Base-by-base conservation (phyloP, 2,113 vertebrate genomes). In the Neofelis nebulosa region DNA sequence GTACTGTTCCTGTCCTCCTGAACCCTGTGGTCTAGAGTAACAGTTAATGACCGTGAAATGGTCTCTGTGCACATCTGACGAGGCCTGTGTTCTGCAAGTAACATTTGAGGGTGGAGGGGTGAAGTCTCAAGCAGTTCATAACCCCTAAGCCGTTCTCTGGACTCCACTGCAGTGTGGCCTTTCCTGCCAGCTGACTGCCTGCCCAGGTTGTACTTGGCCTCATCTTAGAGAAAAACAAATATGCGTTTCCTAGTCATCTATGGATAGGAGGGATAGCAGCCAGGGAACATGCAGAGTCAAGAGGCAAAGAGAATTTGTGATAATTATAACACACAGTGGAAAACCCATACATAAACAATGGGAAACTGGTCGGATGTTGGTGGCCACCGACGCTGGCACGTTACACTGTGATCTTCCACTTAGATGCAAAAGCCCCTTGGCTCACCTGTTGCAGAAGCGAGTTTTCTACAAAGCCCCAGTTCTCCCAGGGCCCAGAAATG, bases 351-450 rank as follows among this genome's bases (percentile, higher is more conserved):
- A 2, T 11, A 8, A 5, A 4, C 1, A 6, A 13, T 3, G 23
- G 69, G 66, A 73, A 71, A 3, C 31, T 33, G 52, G 33, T 18
- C 9, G 2, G 19, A 23, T 1, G 10, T 2, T 38, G 69, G 38
- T 14, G 5, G 65, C 78, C 16, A 3, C 25, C 19, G 16, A 18
- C 6, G 8, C 3, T 7, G 19, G 15, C 10, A 1, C 9, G 2
- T 31, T 45, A 27, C 16, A 48, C 25, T 2, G 65, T 45, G 52
- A 33, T 52, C 25, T 27, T 38, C 19, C 45, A 5, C 38, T 74
- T 76, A 4, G n/a, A 57, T 36, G 12, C 45, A 23, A 18, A n/a
- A 93, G 4, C n/a, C 21, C 33, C 69, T 45, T 52, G 23, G 38
- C 69, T 71, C 5, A n/a, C 38, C n/a, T 73, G 23, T 48, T 31